phyloP scores from a whole-genome alignment of 2,797 vertebrate species.

The Amphiprion clarkii region DNA sequence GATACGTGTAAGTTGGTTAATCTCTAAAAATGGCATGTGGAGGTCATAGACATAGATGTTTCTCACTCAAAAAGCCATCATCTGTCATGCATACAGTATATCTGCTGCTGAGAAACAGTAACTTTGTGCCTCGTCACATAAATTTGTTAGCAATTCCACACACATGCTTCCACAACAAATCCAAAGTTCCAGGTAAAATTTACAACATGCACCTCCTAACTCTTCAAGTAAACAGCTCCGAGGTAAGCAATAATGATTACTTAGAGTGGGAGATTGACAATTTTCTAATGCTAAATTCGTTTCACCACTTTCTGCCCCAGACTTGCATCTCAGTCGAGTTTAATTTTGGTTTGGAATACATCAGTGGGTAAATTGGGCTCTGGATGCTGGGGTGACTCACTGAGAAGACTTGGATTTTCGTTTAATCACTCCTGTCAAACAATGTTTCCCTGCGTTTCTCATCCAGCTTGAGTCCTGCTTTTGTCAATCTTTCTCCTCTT shows the following conservation, averaged over 20 bases:
- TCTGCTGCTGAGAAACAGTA: background rate
- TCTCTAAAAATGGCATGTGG: background rate
- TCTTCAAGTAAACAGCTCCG: constrained; percentile 36
- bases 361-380: constrained; percentile 40
- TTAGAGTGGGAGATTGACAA: constrained; percentile 40
- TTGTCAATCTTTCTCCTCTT: constrained; percentile 33
- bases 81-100: background rate
- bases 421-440: constrained; percentile 52
- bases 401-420: background rate
- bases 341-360: constrained; percentile 34
- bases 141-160: constrained; percentile 16
- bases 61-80: background rate
- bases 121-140: background rate
- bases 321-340: constrained; percentile 18
- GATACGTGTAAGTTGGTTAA: too few species aligned
- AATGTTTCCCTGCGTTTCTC: background rate
- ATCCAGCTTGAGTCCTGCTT: constrained; percentile 15
- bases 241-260: constrained; percentile 26
- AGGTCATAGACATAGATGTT: background rate
- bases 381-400: constrained; percentile 37
- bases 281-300: constrained; percentile 36
- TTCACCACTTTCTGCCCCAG: constrained; percentile 30
- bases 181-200: constrained; percentile 41
- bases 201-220: constrained; percentile 19
- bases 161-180: background rate